Evolutionary conservation across 2,113 vertebrate genomes (phyloP).

Genomic region (Turdus rufiventris): DNA sequence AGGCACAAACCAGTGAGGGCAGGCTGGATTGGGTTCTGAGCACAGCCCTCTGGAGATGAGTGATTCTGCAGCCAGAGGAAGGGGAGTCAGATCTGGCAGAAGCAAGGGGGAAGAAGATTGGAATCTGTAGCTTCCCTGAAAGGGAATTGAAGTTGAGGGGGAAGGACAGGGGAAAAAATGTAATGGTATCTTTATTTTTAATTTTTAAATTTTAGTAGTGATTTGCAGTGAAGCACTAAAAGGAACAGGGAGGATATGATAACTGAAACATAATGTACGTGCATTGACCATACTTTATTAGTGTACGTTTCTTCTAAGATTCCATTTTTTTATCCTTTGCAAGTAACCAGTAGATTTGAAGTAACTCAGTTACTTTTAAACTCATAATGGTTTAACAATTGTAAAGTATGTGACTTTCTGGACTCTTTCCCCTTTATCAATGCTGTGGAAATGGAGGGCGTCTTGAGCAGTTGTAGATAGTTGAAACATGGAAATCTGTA

Average conservation of each 20-base stretch:
- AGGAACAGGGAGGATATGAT: neutral
- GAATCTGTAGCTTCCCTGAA: neutral
- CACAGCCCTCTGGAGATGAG: neutral
- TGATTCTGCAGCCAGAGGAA: rapidly evolving
- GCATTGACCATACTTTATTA: neutral
- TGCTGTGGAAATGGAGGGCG: neutral
- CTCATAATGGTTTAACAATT: neutral
- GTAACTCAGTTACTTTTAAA: neutral
- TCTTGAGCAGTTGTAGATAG: neutral
- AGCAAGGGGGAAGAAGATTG: neutral
- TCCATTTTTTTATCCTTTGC: neutral
- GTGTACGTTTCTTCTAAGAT: neutral
- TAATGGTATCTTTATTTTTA: neutral
- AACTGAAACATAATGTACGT: neutral
- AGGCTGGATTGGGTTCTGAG: neutral
- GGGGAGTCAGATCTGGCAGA: rapidly evolving
- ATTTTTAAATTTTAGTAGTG: neutral
- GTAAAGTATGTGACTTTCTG: neutral
- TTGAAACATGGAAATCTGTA: neutral
- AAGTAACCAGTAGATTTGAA: neutral
- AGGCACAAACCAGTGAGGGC: neutral
- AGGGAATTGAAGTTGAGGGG: neutral
- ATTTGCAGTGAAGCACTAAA: neutral
- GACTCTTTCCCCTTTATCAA: neutral
- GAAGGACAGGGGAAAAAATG: rapidly evolving